A percentile compares a stretch with the other conserved stretches of the same genome.
Evolutionary conservation across 2,113 vertebrate genomes (phyloP).

Genomic region (Odocoileus virginianus): DNA sequence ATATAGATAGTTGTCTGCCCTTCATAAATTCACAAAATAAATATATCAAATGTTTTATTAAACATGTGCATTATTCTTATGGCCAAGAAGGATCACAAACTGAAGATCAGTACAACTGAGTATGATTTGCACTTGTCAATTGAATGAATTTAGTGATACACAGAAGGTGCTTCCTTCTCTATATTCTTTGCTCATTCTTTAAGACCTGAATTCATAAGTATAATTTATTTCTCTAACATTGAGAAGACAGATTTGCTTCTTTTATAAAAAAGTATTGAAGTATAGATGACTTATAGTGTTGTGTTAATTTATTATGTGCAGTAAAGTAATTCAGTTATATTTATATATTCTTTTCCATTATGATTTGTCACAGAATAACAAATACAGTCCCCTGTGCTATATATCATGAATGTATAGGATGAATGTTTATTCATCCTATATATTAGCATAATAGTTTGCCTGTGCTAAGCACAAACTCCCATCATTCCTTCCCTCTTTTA

Average conservation of each 20-base stretch:
- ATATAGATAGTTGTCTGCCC: too few species aligned
- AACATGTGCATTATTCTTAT: background rate
- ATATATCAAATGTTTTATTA: background rate
- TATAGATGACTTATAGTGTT: background rate
- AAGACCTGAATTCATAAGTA: background rate
- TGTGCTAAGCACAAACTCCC: background rate
- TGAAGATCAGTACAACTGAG: background rate
- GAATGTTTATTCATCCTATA: background rate
- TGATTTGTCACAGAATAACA: background rate
- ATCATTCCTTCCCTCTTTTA: background rate
- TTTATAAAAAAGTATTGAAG: background rate
- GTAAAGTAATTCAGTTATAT: background rate
- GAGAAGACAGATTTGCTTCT: background rate
- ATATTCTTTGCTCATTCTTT: background rate
- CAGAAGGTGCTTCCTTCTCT: background rate
- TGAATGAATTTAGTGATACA: background rate
- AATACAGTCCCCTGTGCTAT: background rate
- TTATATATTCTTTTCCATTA: background rate
- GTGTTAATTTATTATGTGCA: background rate
- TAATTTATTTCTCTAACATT: background rate
- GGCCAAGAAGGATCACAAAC: background rate
- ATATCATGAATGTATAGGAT: background rate
- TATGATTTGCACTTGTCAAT: background rate
- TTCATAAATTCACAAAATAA: too few species aligned
- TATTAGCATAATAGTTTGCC: background rate